Evolutionary conservation across 2,113 vertebrate genomes (phyloP), one percentile per base, ranked within the genome.

Genomic region (Pangasianodon gigas): DNA sequence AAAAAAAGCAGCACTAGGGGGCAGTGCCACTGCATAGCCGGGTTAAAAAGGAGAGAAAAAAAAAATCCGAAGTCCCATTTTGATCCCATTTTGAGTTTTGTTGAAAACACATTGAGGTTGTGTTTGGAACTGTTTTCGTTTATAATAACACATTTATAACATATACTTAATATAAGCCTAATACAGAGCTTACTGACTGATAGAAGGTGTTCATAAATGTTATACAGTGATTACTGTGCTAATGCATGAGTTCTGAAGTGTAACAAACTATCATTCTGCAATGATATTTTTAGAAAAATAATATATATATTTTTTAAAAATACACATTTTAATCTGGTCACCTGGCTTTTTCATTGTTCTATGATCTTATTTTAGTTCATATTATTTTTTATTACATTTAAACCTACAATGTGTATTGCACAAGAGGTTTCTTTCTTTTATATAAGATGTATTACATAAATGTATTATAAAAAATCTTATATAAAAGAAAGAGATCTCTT

Each of bases 21-120:
- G 97, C 98, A 97, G 96, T 98, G 93, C 96, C 97, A 97, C 97
- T 97, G 96, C 98, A 96, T 94, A 93, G 86, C 96, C 96, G 16
- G 85, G 26, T 52, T n/a, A 85, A 83, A 51, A 24, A 56, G 84
- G 58, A 48, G 62, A 26, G 21, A 29, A 13, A 80, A 81, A 81
- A 60, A 60, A 60, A 60, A 60, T 44, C 37, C 21, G 44, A 41
- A 0, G 4, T 84, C 54, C 82, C 4, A 62, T 84, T 84, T 60
- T 60, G 11, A 44, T 44, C 48, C 82, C 52, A 32, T 67, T 48
- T 80, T 41, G 1, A 29, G 41, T 75, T 84, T 62, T 87, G 89
- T 74, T 89, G 29, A 58, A 52, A 91, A 65, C 65, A 29, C 67
- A 58, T 41, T 88, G 26, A 86, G 21, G 29, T 82, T 82, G 79